These are phyloP conservation scores for Murina feae DNA, from an alignment of 2,113 vertebrate genomes.

Conservation along the genomic window DNA sequence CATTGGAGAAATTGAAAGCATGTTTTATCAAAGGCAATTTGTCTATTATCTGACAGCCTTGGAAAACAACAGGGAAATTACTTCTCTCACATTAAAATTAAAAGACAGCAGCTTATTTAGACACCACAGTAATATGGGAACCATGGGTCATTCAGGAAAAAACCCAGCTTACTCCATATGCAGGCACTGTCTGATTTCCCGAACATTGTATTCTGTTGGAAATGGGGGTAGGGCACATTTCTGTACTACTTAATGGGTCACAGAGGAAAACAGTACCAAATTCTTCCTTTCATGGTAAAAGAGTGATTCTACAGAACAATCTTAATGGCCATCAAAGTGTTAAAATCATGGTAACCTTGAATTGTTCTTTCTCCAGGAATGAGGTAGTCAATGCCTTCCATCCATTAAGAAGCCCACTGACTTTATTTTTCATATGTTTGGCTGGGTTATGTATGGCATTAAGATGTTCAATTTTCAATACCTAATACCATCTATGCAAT, in stretches of 20 bases:
- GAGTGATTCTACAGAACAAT: background rate
- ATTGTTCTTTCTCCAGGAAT: constrained; percentile 57
- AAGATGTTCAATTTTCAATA: background rate
- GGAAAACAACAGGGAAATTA: constrained; percentile 35
- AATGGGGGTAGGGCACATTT: background rate
- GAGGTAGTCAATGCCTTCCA: background rate
- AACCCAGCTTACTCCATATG: background rate
- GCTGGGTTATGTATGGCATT: constrained; percentile 6
- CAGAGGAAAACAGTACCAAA: background rate
- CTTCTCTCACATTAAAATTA: constrained; percentile 42
- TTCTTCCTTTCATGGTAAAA: background rate
- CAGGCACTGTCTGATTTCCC: background rate
- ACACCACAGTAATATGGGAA: constrained; percentile 61
- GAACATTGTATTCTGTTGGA: background rate
- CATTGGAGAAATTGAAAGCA: constrained; percentile 70
- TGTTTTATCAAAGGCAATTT: constrained; percentile 74
- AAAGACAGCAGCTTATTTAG: constrained; percentile 49
- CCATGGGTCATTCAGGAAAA: constrained; percentile 11
- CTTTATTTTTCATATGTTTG: background rate
- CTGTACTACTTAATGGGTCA: background rate
- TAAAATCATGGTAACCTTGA: constrained; percentile 53
- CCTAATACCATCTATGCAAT: background rate
- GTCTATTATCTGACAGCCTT: constrained; percentile 66
- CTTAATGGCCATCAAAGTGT: background rate
- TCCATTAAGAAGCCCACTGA: background rate